These are phyloP conservation scores for Stegana nigrithorax DNA, from an alignment of 2,888 invertebrate genomes.

Conservation along the genomic window DNA sequence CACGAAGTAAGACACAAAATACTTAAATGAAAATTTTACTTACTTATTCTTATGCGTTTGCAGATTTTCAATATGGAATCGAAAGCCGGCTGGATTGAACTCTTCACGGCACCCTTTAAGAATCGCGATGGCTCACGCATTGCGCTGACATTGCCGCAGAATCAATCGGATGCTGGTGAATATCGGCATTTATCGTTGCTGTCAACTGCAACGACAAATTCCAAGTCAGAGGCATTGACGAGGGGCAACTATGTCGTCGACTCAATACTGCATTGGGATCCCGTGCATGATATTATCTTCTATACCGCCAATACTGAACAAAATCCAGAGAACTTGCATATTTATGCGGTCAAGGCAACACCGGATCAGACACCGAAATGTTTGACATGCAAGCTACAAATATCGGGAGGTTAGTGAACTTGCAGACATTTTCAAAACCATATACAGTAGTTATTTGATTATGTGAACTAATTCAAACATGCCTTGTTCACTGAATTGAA, in stretches of 20 bases:
- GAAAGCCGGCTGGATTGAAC: slow-evolving; percentile 81
- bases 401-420: slow-evolving; percentile 47
- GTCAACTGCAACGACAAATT: slow-evolving; percentile 63
- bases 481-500: background rate
- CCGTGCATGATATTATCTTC: slow-evolving; percentile 76
- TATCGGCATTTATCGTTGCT: slow-evolving; percentile 78
- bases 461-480: no score
- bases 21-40: background rate
- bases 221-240: slow-evolving; percentile 70
- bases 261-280: slow-evolving; percentile 81
- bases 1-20: slow-evolving; percentile 59
- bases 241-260: slow-evolving; percentile 78
- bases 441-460: no score
- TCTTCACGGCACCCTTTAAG: slow-evolving; percentile 78
- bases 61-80: slow-evolving; percentile 58
- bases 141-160: slow-evolving; percentile 80
- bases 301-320: slow-evolving; percentile 83
- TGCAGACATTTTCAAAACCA: no score
- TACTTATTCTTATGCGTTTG: background rate
- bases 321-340: slow-evolving; percentile 83
- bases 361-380: slow-evolving; percentile 73
- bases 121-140: slow-evolving; percentile 77
- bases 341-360: slow-evolving; percentile 77
- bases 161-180: slow-evolving; percentile 69
- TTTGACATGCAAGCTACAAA: slow-evolving; percentile 76